These are phyloP conservation scores for Antechinus stuartii DNA, from an alignment of 2,113 vertebrate species.

Conservation along the genomic window DNA sequence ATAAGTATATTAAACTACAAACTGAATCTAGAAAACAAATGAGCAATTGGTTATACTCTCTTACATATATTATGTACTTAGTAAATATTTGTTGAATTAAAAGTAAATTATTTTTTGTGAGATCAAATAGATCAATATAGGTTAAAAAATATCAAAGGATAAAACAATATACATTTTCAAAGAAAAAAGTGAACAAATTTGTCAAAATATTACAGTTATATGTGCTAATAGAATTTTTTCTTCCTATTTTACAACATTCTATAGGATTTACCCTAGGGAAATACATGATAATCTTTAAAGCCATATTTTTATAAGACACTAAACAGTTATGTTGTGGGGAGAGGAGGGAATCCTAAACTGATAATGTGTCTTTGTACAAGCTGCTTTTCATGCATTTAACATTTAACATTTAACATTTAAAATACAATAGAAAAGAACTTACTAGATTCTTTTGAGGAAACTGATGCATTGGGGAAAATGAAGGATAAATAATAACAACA, in stretches of 20 bases:
- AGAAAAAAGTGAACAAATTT: neutral
- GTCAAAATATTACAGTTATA: conserved; percentile 21
- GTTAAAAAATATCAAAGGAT: conserved; percentile 8
- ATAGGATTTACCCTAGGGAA: neutral
- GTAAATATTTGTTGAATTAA: neutral
- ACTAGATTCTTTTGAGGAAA: conserved; percentile 70
- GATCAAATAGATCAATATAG: conserved; percentile 6
- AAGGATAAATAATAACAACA: conserved; percentile 76
- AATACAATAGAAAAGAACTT: conserved; percentile 67
- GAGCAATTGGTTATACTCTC: neutral
- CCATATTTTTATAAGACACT: neutral
- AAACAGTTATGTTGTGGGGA: neutral
- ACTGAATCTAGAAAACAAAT: neutral
- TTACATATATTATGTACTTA: neutral
- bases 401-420: conserved; percentile 35
- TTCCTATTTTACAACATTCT: neutral
- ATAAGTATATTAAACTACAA: neutral
- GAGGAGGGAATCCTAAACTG: neutral
- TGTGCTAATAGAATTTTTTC: conserved; percentile 1
- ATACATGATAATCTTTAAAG: neutral
- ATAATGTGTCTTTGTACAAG: neutral
- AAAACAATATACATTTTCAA: conserved; percentile 10
- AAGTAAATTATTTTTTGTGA: neutral
- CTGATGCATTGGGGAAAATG: conserved; percentile 75
- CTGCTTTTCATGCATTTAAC: neutral